Base-by-base conservation (phyloP, 37 sponge, comb jelly and placozoan species). In the Amphimedon queenslandica region DNA sequence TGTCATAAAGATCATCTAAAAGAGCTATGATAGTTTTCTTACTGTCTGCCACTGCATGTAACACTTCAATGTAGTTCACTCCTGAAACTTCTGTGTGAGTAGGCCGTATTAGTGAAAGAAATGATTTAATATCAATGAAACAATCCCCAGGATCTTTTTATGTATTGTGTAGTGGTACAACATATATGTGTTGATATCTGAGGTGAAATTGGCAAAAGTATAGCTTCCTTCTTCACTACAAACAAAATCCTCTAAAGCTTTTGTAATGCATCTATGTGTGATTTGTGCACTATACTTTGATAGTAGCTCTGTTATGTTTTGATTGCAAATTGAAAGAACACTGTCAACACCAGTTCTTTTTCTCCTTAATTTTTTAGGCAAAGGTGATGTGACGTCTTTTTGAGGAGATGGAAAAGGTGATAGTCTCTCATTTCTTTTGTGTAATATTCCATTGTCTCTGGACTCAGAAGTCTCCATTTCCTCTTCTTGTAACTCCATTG, bases 21-120 rank as follows among this genome's bases (percentile, higher is more conserved):
- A 73, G 21, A 2, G 25, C 21, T 20, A 57, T 4, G 8, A 56
- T 3, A 10, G 73, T 73, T 21, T 73, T 60, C 36, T 73, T 73
- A 20, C 58, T 73, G 60, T 73, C 73, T 18, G 73, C 28, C 10
- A 29, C 29, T 33, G 73, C 73, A 73, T 73, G 58, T 13, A 56
- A 29, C 27, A 73, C 73, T 18, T 73, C 73, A 11, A 73, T 3
- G 38, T 73, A 73, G 4, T 33, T 53, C 8, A 73, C 58, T 40
- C 29, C 16, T 30, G 73, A 73, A 23, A 25, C 56, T 36, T 73
- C 60, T 40, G 73, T 73, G 73, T 73, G 73, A 28, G 73, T 73
- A 25, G 40, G 55, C 20, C 73, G 11, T 18, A 23, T 55, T 38
- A 73, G 37, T 5, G 5, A 30, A 57, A 73, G 56, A 30, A 29